phyloP scores from a whole-genome alignment of 2,797 vertebrate species.

The Hipposideros larvatus region DNA sequence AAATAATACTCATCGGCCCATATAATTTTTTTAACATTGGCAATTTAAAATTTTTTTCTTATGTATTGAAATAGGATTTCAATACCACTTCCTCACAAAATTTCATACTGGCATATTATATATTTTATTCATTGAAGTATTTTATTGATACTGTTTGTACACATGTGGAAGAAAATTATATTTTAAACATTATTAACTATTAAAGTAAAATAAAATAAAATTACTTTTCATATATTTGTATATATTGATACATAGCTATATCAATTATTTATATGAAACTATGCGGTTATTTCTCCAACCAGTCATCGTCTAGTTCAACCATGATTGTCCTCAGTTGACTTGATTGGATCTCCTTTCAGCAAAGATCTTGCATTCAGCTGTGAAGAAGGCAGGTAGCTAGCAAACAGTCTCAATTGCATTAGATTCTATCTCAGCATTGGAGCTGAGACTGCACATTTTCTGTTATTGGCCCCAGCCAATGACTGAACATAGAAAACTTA shows the following conservation, averaged over 20 bases:
- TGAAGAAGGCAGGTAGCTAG: neutral
- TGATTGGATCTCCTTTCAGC: neutral
- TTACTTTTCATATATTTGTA: neutral
- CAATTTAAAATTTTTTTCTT: neutral
- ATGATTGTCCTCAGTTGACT: neutral
- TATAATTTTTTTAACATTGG: neutral
- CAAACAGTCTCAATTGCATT: neutral
- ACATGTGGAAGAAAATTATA: neutral
- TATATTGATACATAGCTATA: neutral
- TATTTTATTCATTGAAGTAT: neutral
- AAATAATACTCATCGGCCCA: neutral
- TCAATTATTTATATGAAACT: neutral
- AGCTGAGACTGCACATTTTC: neutral
- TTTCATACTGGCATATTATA: neutral
- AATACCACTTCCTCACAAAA: neutral
- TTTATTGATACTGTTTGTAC: neutral
- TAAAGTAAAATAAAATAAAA: neutral
- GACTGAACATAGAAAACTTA: neutral
- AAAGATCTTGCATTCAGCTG: neutral
- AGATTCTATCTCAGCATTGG: neutral
- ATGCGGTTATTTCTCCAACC: neutral
- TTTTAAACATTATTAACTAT: neutral
- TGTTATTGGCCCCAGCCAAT: neutral
- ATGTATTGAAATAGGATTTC: neutral
- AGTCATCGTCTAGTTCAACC: neutral